These are phyloP conservation scores for Salvator merianae DNA, from an alignment of 2,113 vertebrate species.

Conservation along the genomic window DNA sequence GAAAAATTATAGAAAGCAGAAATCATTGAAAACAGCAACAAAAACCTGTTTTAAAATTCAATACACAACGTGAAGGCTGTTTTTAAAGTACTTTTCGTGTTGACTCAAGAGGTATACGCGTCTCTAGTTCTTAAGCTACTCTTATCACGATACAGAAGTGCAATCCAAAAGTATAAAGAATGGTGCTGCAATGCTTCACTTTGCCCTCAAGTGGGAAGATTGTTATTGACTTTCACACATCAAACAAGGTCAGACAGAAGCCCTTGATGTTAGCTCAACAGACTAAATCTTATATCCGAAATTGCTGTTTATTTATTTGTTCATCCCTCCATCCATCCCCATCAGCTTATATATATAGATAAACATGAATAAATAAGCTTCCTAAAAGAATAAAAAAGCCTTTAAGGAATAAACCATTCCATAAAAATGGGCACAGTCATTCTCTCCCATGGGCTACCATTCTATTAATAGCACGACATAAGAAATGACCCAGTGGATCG, in stretches of 20 bases:
- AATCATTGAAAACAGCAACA: too few species aligned
- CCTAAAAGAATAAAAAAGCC: too few species aligned
- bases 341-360: too few species aligned
- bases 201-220: background rate
- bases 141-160: background rate
- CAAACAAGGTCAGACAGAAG: background rate
- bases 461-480: too few species aligned
- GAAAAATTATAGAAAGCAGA: too few species aligned
- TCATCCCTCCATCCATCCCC: too few species aligned
- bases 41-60: background rate
- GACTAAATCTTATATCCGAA: background rate
- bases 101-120: background rate
- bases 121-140: background rate
- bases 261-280: background rate
- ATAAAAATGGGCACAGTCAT: too few species aligned
- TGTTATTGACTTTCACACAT: background rate
- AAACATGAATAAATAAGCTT: too few species aligned
- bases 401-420: too few species aligned
- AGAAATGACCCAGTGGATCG: too few species aligned
- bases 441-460: too few species aligned
- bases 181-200: background rate
- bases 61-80: background rate
- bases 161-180: background rate
- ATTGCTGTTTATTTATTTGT: too few species aligned
- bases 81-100: background rate